Evolutionary conservation across 2,888 invertebrate genomes (phyloP), one percentile per base, ranked within the genome.

Genomic region (Diadegma fenestrale): DNA sequence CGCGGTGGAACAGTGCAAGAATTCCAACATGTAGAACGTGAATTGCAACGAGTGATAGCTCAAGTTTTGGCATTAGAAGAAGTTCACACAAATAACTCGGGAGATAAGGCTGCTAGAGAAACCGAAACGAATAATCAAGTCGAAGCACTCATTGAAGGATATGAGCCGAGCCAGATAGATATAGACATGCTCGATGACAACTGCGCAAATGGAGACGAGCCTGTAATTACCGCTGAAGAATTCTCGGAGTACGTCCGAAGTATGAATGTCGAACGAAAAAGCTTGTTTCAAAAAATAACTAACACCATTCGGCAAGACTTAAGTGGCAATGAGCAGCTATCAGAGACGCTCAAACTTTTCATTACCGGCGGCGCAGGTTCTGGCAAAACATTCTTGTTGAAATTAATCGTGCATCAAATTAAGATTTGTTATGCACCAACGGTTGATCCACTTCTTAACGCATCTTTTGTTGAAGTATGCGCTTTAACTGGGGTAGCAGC

Each of bases 401-500:
- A 90, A 89, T 85, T 90, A 79, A 41, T 91, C 7, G 90, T 90
- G 7, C 88, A 90, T 22, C 90, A 91, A 66, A 88, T 90, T 17
- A 87, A 87, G 26, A 85, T 90, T 7, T 90, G 82, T 66, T 86
- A 79, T 72, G 71, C 66, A 7, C 73, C 80, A 22, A 84, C 82
- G 19, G 77, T 80, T 14, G 81, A 81, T 84, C 8, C 43, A 6
- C 61, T 77, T 26, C 22, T 86, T 30, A 80, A 79, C 33, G 37
- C 79, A 48, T 80, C 64, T 4, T 84, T 88, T 68, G 87, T 87
- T 37, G 84, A 87, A 80, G 84, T 89, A 61, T 86, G 88, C 76
- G 89, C 91, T 54, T 84, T 90, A 1, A 91, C 90, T 61, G 91
- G 90, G 17, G 92, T 92, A 58, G 91, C 91, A 84, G 91, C 91